Evolutionary conservation across 2,888 invertebrate genomes (phyloP).

Genomic region (Ectemnius cavifrons): DNA sequence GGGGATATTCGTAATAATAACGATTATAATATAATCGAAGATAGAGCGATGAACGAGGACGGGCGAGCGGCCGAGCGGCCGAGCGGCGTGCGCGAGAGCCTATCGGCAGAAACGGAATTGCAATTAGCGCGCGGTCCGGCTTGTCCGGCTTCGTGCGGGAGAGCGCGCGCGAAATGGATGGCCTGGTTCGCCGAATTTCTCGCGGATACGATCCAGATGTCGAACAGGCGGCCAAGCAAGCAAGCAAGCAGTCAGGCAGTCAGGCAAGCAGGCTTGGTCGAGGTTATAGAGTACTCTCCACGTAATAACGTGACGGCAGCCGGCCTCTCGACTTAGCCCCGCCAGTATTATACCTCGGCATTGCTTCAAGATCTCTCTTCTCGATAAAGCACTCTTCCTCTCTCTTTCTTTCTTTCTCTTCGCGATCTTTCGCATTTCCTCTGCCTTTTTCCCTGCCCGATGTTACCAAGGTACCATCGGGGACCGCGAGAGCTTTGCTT

Average conservation of each 20-base stretch:
- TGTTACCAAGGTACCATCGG: neutral
- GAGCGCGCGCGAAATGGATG: slow-evolving; percentile 18
- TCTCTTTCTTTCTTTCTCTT: neutral
- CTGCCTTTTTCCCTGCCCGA: neutral
- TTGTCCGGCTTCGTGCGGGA: neutral
- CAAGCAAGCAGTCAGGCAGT: too few relatives aligned
- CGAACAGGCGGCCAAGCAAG: slow-evolving; percentile 13
- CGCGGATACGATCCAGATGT: slow-evolving; percentile 18
- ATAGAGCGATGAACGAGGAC: neutral
- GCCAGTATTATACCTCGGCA: neutral
- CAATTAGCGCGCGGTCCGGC: neutral
- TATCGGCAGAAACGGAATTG: slow-evolving; percentile 2
- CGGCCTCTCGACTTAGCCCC: slow-evolving; percentile 4
- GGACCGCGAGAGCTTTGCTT: neutral
- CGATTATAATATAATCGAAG: slow-evolving; percentile 31
- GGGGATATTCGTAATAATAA: slow-evolving; percentile 42
- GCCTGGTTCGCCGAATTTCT: slow-evolving; percentile 21
- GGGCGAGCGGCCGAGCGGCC: too few relatives aligned
- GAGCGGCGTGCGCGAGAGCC: neutral
- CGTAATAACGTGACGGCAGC: slow-evolving; percentile 2
- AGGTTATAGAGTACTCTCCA: neutral
- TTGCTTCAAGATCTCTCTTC: neutral
- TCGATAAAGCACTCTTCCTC: neutral
- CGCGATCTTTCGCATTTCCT: neutral
- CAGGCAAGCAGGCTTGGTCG: neutral